Percentiles rank a stretch among this genome's conserved stretches.
These are phyloP conservation scores for Nycticorax nycticorax DNA, from an alignment of 2,113 vertebrate genomes.

Conservation along the genomic window DNA sequence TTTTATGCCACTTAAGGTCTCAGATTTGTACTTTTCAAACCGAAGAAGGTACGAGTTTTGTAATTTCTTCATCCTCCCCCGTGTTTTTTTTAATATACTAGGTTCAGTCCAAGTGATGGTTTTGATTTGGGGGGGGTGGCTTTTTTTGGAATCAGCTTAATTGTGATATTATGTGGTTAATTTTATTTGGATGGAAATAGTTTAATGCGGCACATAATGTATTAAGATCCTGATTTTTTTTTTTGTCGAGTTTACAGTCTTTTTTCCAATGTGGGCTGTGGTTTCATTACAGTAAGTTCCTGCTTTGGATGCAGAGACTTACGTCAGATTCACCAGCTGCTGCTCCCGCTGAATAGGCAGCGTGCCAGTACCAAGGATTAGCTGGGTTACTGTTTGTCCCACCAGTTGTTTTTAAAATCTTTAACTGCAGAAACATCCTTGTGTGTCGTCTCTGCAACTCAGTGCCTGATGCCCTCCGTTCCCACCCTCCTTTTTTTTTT, in stretches of 20 bases:
- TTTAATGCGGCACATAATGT: neutral
- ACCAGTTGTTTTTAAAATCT: conserved; percentile 59
- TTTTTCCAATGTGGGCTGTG: conserved; percentile 31
- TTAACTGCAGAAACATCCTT: conserved; percentile 38
- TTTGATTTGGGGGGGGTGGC: neutral
- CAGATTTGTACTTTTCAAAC: neutral
- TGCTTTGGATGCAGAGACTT: conserved; percentile 55
- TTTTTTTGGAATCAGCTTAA: neutral
- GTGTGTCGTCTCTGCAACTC: neutral
- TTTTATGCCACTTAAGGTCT: conserved; percentile 35
- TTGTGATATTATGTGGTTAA: neutral
- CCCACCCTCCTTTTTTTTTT: neutral
- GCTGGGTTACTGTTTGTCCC: conserved; percentile 49
- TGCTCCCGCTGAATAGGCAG: conserved; percentile 50
- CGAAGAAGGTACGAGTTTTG: neutral
- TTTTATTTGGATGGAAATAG: conserved; percentile 8
- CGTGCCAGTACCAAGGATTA: conserved; percentile 56
- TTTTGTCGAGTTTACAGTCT: conserved; percentile 27
- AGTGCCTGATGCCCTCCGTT: neutral
- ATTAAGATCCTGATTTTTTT: neutral
- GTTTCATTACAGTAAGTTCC: conserved; percentile 52
- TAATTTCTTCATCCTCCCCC: neutral
- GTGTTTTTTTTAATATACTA: neutral
- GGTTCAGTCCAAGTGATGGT: neutral
- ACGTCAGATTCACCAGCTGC: conserved; percentile 66